These are phyloP conservation scores for Drosophila mettleri DNA, from an alignment of 2,888 invertebrate genomes.

Conservation along the genomic window DNA sequence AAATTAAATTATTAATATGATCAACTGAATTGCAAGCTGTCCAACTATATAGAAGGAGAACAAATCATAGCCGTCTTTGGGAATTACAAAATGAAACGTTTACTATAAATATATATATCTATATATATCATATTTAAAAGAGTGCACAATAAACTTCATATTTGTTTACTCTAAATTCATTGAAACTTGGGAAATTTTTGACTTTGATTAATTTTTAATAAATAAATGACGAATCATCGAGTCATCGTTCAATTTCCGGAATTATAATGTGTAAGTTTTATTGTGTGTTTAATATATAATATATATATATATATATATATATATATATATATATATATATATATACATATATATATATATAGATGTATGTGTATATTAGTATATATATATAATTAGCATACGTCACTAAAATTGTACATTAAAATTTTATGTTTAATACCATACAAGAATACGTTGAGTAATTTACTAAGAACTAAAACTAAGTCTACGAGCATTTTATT, in stretches of 20 bases:
- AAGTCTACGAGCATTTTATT: constrained; percentile 59
- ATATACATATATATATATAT: constrained; percentile 6
- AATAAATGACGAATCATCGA: constrained; percentile 13
- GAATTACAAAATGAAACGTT: background rate
- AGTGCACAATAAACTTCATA: background rate
- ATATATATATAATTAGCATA: constrained; percentile 36
- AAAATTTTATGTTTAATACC: constrained; percentile 51
- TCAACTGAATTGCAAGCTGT: too few relatives aligned
- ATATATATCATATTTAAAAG: background rate
- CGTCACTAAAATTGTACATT: constrained; percentile 62
- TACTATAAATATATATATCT: too few relatives aligned
- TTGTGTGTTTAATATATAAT: constrained; percentile 23
- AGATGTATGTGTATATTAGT: constrained; percentile 4
- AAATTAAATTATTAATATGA: background rate
- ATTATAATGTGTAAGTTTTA: constrained; percentile 54
- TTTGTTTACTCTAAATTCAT: too few relatives aligned
- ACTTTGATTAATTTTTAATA: constrained; percentile 9
- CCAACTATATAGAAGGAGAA: background rate
- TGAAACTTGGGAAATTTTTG: background rate
- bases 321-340: constrained; percentile 23
- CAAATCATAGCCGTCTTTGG: background rate
- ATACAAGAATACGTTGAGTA: constrained; percentile 63
- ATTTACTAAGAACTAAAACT: constrained; percentile 60
- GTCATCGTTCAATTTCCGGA: constrained; percentile 35
- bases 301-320: too few relatives aligned